Percentiles rank a stretch among this genome's conserved stretches.
Conservation (phyloP, 53 echinoderm and acorn worm genomes). For the Henricia sp. region DNA sequence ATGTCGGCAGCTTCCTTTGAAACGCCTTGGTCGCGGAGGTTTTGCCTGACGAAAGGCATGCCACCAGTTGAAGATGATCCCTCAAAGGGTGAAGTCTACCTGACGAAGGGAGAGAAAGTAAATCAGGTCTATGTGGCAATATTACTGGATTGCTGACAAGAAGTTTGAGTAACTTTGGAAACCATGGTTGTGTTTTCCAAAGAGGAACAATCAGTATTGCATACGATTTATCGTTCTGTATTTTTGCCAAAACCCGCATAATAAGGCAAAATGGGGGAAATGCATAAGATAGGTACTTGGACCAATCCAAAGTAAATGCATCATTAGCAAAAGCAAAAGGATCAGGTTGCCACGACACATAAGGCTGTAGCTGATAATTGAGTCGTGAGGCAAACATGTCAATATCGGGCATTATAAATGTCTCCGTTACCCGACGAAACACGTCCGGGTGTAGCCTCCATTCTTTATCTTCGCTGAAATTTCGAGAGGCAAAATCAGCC, state of each 20-base stretch:
- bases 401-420: slow-evolving; percentile 32
- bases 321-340: slow-evolving; percentile 20
- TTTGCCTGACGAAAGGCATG: slow-evolving; percentile 35
- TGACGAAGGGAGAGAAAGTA: neutral
- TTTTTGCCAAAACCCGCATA: neutral
- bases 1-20: slow-evolving; percentile 7
- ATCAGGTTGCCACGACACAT: slow-evolving; percentile 53
- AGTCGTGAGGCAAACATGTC: slow-evolving; percentile 66
- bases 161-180: slow-evolving; percentile 7
- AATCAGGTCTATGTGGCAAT: neutral
- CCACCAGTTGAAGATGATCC: slow-evolving; percentile 4
- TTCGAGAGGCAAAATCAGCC: slow-evolving; percentile 34
- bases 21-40: slow-evolving; percentile 4
- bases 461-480: slow-evolving; percentile 35
- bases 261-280: slow-evolving; percentile 33
- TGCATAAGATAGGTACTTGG: slow-evolving; percentile 1
- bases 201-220: slow-evolving; percentile 1
- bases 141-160: neutral
- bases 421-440: slow-evolving; percentile 2
- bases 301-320: slow-evolving; percentile 62
- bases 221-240: neutral
- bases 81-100: slow-evolving; percentile 5
- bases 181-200: slow-evolving; percentile 16
- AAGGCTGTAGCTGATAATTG: slow-evolving; percentile 40
- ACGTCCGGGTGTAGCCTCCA: slow-evolving; percentile 30